Conservation (phyloP, 2,888 invertebrate genomes). For the Mycalesis mineus region DNA sequence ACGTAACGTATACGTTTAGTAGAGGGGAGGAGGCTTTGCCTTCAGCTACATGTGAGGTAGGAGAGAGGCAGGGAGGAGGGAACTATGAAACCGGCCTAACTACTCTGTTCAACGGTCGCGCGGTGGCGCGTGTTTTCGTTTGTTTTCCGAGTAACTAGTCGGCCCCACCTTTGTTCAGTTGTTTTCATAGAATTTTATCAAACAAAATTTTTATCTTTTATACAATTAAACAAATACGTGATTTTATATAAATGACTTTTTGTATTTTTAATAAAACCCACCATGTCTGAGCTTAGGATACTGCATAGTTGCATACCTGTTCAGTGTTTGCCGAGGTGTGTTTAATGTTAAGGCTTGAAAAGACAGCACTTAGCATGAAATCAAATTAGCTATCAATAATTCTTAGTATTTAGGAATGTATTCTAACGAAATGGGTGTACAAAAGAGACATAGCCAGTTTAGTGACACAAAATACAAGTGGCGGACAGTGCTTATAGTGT, state of each 20-base stretch:
- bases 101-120: conserved; percentile 74
- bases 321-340: conserved; percentile 51
- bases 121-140: conserved; percentile 63
- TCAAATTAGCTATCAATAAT: conserved; percentile 36
- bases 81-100: conserved; percentile 71
- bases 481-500: conserved; percentile 63
- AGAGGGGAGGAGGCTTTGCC: conserved; percentile 64
- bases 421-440: conserved; percentile 67
- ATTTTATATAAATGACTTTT: not conserved
- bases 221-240: not conserved
- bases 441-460: conserved; percentile 74
- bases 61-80: conserved; percentile 51
- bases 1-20: conserved; percentile 10
- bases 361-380: conserved; percentile 57
- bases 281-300: conserved; percentile 20
- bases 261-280: not conserved
- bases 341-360: conserved; percentile 42
- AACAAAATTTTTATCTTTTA: conserved; percentile 1
- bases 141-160: conserved; percentile 54
- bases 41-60: conserved; percentile 39
- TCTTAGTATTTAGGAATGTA: conserved; percentile 55
- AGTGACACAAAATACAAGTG: conserved; percentile 76
- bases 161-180: conserved; percentile 68
- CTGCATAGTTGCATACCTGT: conserved; percentile 40
- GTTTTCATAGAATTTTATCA: conserved; percentile 16